Base-by-base conservation (phyloP, 2,888 invertebrate species). In the Protodeltote pygarga region DNA sequence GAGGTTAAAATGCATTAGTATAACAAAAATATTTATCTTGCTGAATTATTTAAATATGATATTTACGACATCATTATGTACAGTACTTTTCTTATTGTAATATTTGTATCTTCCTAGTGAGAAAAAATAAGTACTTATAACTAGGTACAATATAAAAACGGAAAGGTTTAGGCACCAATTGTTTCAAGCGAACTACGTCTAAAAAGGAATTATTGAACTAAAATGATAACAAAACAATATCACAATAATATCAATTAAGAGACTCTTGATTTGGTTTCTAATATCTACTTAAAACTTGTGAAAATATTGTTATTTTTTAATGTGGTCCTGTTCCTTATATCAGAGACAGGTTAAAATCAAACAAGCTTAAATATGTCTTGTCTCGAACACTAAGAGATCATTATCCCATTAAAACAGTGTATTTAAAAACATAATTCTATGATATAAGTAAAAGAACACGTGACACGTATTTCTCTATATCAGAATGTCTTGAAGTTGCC, bases 131-230 rank as follows among this genome's bases (percentile, higher is more conserved):
- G 47, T 49, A 33, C 55, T 62, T 68, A 49, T 37, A 35, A 47
- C 31, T 57, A 65, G 48, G 54, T 48, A 50, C 34, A 47, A 47
- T 67, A 53, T 51, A 71, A 70, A 76, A 73, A 68, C 60, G 61
- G 68, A 68, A 75, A 73, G 74, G 78, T 80, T 61, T 87, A 87
- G 85, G 87, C 88, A 87, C 88, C 81, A 71, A 75, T 79, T 74
- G 65, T 80, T 78, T 72, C 62, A 79, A 87, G 87, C 87, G 64
- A 77, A 72, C 85, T 87, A 87, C 80, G 52, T 73, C 82, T 85
- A 85, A 62, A 53, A 55, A 34, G 47, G 6, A 59, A 49, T 23
- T 63, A 40, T 62, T 58, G 32, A 67, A 63, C 64, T 66, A 74
- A 65, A 62, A 45, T 42, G 19, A 49, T n/a, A 53, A 49, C 51